Evolutionary conservation across 2,888 invertebrate species (phyloP).

Genomic region (Pollenia labialis): DNA sequence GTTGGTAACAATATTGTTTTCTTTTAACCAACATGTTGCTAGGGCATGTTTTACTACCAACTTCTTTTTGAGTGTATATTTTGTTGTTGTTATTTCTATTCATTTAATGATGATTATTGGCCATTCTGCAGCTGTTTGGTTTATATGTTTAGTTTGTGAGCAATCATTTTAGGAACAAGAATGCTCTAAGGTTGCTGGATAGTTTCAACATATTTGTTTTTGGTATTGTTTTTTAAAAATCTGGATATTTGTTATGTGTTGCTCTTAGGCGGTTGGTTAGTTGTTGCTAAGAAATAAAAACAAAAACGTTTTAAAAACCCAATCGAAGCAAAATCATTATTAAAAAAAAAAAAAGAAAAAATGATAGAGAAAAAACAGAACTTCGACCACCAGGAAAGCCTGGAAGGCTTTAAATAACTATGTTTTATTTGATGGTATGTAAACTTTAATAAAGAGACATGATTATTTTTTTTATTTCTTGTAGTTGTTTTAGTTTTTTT

Average conservation of each 20-base stretch:
- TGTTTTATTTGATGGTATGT: conserved; percentile 69
- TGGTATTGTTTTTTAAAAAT: conserved; percentile 12
- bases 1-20: no score
- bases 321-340: conserved; percentile 7
- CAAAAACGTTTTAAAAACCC: conserved; percentile 19
- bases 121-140: conserved; percentile 69
- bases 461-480: conserved; percentile 60
- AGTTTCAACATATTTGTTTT: conserved; percentile 29
- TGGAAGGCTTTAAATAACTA: conserved; percentile 68
- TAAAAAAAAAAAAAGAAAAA: neutral
- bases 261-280: conserved; percentile 35
- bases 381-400: conserved; percentile 72
- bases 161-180: conserved; percentile 56
- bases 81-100: conserved; percentile 30
- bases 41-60: neutral
- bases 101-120: conserved; percentile 72
- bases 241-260: conserved; percentile 53
- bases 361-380: neutral
- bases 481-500: neutral
- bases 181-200: conserved; percentile 58
- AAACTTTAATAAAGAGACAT: conserved; percentile 73
- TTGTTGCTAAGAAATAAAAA: conserved; percentile 49
- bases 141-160: conserved; percentile 30
- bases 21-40: neutral
- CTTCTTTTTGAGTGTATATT: conserved; percentile 24